phyloP scores from a whole-genome alignment of 1,140 invertebrate species.

The Penaeus indicus region DNA sequence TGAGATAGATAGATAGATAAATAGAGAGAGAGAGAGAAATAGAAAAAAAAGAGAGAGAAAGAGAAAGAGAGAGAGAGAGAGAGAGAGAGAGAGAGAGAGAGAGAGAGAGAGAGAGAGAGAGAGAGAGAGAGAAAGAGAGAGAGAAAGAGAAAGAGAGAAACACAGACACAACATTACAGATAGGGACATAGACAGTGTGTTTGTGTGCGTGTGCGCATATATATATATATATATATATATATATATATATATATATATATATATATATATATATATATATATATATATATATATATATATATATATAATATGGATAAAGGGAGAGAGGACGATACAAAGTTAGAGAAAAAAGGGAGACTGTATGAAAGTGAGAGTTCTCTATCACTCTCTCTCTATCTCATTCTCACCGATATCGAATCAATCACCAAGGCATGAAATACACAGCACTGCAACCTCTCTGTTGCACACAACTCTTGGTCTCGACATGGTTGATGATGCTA shows the following conservation, averaged over 20 bases:
- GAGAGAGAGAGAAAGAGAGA: constrained; percentile 28
- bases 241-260: constrained; percentile 37
- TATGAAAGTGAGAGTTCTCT: neutral
- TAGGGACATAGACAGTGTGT: neutral
- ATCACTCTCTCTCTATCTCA: constrained; percentile 15
- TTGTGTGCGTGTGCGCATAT: neutral
- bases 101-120: neutral
- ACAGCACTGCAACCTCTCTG: too few relatives aligned
- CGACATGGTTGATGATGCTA: too few relatives aligned
- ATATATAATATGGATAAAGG: neutral
- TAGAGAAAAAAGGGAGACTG: neutral
- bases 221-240: constrained; percentile 33
- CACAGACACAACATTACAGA: neutral
- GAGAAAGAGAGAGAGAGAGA: constrained; percentile 39
- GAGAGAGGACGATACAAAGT: neutral
- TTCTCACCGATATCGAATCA: neutral
- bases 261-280: constrained; percentile 39
- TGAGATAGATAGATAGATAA: neutral
- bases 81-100: constrained; percentile 36
- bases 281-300: constrained; percentile 31
- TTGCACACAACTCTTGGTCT: too few relatives aligned
- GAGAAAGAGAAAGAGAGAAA: constrained; percentile 35
- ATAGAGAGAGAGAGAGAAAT: constrained; percentile 4
- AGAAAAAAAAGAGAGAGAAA: constrained; percentile 26
- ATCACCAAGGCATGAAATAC: too few relatives aligned